Percentiles rank a stretch among this genome's conserved stretches.
These are phyloP conservation scores for Sebastes nivosus DNA, from an alignment of 2,797 vertebrate species.

Conservation along the genomic window DNA sequence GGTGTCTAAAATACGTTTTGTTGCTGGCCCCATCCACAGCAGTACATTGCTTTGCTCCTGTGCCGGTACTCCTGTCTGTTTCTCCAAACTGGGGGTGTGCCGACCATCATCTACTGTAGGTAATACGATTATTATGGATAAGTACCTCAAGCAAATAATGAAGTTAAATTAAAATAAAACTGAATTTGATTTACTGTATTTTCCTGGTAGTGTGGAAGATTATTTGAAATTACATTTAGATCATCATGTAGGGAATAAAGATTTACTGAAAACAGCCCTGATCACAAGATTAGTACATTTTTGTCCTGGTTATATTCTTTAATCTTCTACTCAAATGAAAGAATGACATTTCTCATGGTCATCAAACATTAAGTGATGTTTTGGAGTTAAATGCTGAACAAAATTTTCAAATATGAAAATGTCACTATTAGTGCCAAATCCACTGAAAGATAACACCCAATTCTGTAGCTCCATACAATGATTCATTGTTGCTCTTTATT, in stretches of 20 bases:
- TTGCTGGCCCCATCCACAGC: too few species aligned
- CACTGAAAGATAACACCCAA: background rate
- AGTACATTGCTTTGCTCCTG: too few species aligned
- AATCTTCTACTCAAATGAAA: background rate
- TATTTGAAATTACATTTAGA: background rate
- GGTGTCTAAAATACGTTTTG: too few species aligned
- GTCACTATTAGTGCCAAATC: background rate
- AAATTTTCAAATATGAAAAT: background rate
- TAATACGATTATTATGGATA: too few species aligned
- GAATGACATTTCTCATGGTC: background rate
- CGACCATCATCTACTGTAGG: too few species aligned
- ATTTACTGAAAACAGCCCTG: background rate
- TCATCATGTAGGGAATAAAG: background rate
- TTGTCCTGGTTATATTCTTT: too few species aligned
- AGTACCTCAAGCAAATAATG: too few species aligned
- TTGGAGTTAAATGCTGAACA: background rate
- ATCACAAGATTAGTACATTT: too few species aligned
- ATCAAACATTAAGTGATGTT: background rate
- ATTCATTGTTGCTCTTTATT: background rate
- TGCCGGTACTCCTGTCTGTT: too few species aligned
- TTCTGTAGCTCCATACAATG: background rate
- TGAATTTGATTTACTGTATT: too few species aligned
- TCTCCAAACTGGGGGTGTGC: too few species aligned
- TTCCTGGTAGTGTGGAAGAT: background rate
- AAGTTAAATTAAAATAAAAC: too few species aligned